phyloP scores from a whole-genome alignment of 2,113 vertebrate genomes.

The Aplodontia rufa region DNA sequence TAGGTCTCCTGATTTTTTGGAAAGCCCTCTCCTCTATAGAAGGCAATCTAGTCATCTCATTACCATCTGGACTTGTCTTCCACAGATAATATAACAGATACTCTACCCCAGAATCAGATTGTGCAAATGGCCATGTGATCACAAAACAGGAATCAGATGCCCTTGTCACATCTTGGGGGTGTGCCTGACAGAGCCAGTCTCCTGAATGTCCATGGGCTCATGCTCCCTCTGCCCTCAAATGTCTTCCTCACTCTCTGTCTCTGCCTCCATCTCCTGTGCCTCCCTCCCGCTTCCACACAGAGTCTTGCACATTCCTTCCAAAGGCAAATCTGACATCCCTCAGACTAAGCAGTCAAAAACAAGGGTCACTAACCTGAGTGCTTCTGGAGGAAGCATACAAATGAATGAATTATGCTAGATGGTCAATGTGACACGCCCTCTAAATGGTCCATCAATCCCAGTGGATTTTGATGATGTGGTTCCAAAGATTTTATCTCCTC shows the following conservation, averaged over 20 bases:
- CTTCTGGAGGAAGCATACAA: background rate
- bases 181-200: background rate
- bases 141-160: background rate
- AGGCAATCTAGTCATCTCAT: background rate
- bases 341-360: background rate
- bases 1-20: background rate
- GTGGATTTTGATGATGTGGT: background rate
- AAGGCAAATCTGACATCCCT: background rate
- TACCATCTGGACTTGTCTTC: background rate
- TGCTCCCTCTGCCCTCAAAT: background rate
- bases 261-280: background rate
- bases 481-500: background rate
- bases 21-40: background rate
- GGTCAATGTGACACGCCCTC: background rate
- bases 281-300: background rate
- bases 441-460: background rate
- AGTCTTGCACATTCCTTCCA: background rate
- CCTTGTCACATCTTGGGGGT: background rate
- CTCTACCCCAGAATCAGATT: background rate
- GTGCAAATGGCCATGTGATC: background rate
- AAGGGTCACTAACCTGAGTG: background rate
- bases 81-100: background rate
- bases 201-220: background rate
- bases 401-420: background rate
- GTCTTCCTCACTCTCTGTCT: background rate